Evolutionary conservation across 2,888 invertebrate species (phyloP), one percentile per base, ranked within the genome.

Genomic region (Temnothorax ravouxi): DNA sequence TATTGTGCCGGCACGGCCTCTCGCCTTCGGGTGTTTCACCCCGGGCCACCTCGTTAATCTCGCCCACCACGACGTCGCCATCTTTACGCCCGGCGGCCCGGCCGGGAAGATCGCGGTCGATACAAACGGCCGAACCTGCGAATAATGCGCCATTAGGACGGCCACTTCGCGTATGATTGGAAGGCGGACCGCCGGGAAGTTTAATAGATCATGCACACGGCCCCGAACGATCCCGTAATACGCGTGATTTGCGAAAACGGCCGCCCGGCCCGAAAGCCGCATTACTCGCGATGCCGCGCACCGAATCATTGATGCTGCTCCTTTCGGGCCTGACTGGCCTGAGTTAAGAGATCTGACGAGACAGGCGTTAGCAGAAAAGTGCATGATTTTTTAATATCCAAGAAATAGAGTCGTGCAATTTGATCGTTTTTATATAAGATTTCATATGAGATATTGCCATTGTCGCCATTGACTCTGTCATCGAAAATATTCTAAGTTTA

Each of bases 31-130:
- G 86, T 52, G 88, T 88, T 88, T 90, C 88, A 87, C 81, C 88
- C 88, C 88, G 84, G 87, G 88, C 86, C 74, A 87, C 83, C 89
- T 90, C 84, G 88, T 90, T 89, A 90, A 89, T 90, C 88, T 88
- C 88, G 84, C 84, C 79, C 81, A 84, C 72, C 87, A 67, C 88
- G 88, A 86, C 87, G 84, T 90, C 90, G 89, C 89, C 89, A 89
- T 89, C 90, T 89, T 89, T 89, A 88, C 89, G 89, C 88, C 64
- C 86, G 85, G 81, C 86, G 84, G 85, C 80, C 83, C 34, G 74
- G 77, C 9, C 67, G 69, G 11, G 44, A 21, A 90, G 88, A 89
- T 90, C 90, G 82, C 86, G 88, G 76, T 89, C 87, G 90, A 89
- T 88, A 89, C 82, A 79, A 47, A 29, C 71, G 71, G 41, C 47